phyloP scores from a whole-genome alignment of 2,797 vertebrate genomes.

The Melanotaenia maccullochi region DNA sequence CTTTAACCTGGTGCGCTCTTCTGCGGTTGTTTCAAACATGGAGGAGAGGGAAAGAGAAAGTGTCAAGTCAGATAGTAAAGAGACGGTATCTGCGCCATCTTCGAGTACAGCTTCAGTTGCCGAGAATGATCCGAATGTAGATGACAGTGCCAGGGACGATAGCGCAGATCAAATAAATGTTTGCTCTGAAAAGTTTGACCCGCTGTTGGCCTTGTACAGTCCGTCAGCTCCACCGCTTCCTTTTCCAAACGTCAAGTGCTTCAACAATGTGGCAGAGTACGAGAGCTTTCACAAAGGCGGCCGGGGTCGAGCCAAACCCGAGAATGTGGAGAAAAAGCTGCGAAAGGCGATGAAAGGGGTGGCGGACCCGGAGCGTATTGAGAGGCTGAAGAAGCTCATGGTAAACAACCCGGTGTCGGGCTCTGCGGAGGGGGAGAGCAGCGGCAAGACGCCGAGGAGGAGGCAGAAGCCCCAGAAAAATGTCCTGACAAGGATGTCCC shows the following conservation, averaged over 20 bases:
- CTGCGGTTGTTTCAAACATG: slow-evolving; percentile 85
- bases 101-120: slow-evolving; percentile 21
- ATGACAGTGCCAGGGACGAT: slow-evolving; percentile 31
- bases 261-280: slow-evolving; percentile 94
- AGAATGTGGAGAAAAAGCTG: slow-evolving; percentile 82
- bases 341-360: slow-evolving; percentile 77
- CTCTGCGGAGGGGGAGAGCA: slow-evolving; percentile 64
- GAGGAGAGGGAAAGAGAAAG: slow-evolving; percentile 80
- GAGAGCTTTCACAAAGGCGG: slow-evolving; percentile 90
- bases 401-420: slow-evolving; percentile 69
- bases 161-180: slow-evolving; percentile 83
- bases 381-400: slow-evolving; percentile 87
- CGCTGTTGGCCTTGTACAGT: slow-evolving; percentile 89
- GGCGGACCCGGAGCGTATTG: slow-evolving; percentile 86
- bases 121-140: slow-evolving; percentile 36
- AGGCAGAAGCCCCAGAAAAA: slow-evolving; percentile 84
- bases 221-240: slow-evolving; percentile 83
- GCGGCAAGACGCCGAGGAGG: slow-evolving; percentile 41
- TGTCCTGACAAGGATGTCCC: slow-evolving; percentile 92
- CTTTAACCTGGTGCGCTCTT: background rate
- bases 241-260: slow-evolving; percentile 88
- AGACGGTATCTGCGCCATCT: background rate
- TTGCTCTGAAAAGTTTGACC: slow-evolving; percentile 90
- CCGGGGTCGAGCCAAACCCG: slow-evolving; percentile 82
- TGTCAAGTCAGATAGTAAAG: background rate